Percentiles rank a stretch among this genome's conserved stretches.
These are phyloP conservation scores for Drosophila rufa DNA, from an alignment of 1,140 invertebrate species.

Conservation along the genomic window DNA sequence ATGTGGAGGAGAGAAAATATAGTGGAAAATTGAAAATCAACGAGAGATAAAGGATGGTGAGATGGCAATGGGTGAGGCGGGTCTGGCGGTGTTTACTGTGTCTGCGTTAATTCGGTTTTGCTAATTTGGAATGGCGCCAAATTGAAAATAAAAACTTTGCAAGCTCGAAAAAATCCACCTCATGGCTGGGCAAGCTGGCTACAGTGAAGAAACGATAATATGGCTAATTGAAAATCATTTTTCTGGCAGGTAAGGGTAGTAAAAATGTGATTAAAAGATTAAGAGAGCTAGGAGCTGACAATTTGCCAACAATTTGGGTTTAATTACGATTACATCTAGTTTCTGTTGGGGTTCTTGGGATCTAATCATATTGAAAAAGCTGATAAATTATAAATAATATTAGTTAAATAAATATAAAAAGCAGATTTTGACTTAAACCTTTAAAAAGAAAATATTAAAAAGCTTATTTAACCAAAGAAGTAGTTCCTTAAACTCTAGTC, in stretches of 20 bases:
- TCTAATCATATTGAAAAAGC: too few species aligned
- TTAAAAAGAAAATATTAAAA: too few species aligned
- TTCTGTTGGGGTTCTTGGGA: too few species aligned
- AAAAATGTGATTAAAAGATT: neutral
- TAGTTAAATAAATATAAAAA: too few species aligned
- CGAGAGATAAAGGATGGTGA: slow-evolving; percentile 52
- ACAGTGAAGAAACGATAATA: slow-evolving; percentile 57
- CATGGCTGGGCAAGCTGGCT: slow-evolving; percentile 37
- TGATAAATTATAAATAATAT: too few species aligned
- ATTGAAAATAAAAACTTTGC: slow-evolving; percentile 68
- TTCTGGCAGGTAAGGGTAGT: neutral
- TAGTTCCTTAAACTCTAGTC: too few species aligned
- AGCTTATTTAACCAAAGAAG: neutral
- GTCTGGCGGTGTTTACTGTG: slow-evolving; percentile 27
- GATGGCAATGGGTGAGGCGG: neutral
- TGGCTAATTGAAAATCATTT: slow-evolving; percentile 30
- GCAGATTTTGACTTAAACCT: neutral
- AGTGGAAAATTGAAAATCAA: slow-evolving; percentile 71
- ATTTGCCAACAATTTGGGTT: neutral
- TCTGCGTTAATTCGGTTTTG: slow-evolving; percentile 67
- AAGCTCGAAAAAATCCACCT: slow-evolving; percentile 35
- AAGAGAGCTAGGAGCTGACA: neutral
- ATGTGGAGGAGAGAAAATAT: slow-evolving; percentile 36
- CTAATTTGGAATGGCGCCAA: slow-evolving; percentile 77
- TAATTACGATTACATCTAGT: neutral